A percentile compares a stretch with the other conserved stretches of the same genome.
Evolutionary conservation across 2,888 invertebrate genomes (phyloP).

Genomic region (Subacronicta megacephala): DNA sequence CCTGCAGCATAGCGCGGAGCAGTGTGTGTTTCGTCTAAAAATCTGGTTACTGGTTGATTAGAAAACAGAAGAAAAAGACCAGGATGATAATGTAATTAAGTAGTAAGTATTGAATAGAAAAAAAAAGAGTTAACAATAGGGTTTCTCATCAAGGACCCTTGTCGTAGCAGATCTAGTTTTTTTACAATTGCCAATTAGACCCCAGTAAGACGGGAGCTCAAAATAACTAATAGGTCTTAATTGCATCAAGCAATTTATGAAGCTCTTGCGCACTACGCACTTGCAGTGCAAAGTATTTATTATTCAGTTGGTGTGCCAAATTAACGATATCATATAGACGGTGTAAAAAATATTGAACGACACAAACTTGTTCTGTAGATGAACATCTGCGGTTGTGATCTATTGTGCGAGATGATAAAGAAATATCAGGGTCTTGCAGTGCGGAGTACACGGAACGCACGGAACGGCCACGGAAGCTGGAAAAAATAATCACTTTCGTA

Average conservation of each 20-base stretch:
- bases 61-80: too few relatives aligned
- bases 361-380: constrained; percentile 17
- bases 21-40: too few relatives aligned
- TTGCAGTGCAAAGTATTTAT: constrained; percentile 21
- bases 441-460: too few relatives aligned
- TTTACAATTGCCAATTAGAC: constrained; percentile 14
- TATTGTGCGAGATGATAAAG: constrained; percentile 1
- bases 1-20: too few relatives aligned
- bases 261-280: constrained; percentile 2
- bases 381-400: constrained; percentile 42
- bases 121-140: too few relatives aligned
- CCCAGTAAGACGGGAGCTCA: constrained; percentile 8
- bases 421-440: not conserved
- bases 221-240: constrained; percentile 37
- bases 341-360: constrained; percentile 29
- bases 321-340: constrained; percentile 33
- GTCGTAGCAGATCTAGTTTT: constrained; percentile 5
- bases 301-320: constrained; percentile 37
- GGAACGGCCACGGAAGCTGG: too few relatives aligned
- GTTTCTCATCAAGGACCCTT: not conserved
- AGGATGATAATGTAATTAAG: too few relatives aligned
- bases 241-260: constrained; percentile 21
- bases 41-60: too few relatives aligned
- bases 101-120: too few relatives aligned
- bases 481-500: too few relatives aligned